Evolutionary conservation across 2,888 invertebrate species (phyloP), one percentile per base, ranked within the genome.

Genomic region (Escarpia spicata): DNA sequence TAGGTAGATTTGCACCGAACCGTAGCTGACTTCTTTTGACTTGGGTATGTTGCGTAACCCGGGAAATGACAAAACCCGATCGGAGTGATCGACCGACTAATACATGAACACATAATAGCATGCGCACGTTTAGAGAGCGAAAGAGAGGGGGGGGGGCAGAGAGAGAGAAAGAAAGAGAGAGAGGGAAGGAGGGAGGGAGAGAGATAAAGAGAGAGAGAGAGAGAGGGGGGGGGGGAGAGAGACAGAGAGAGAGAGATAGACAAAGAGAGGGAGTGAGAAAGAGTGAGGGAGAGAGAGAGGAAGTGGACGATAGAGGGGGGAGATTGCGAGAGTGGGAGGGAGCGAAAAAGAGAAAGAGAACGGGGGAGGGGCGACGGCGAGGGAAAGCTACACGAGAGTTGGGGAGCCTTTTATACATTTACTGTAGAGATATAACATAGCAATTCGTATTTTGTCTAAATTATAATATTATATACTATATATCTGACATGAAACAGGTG

Each of bases 171-270:
- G 2, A 75, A 4, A 19, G 19, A 75, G 2, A 19, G 2, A 75
- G 26, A 19, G 4, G 19, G 75, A 19, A 4, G 19, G 91, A 91
- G 91, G 91, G 58, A 91, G 91, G 91, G 9, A 43, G 91, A 92
- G 60, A 90, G 44, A 89, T 3, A 91, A 60, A 92, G 91, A 91
- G 91, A 92, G 26, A 91, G 91, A 92, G 91, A 60, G 37, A 92
- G 45, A 92, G 43, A 52, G 10, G 37, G 90, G 26, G 31, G 90
- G 90, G 1, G 37, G 1, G 37, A 37, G 8, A 92, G 91, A 92
- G 91, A 60, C 60, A 92, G 91, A 91, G 37, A 37, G 37, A 37
- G 37, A 37, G 37, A 37, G 37, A 37, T 0, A 37, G 37, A 37
- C 37, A 37, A 37, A 37, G 37, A 37, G 37, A 37, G 37, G 37